Evolutionary conservation across 64 coral and sea anemone genomes (phyloP).

Genomic region (Orbicella faveolata): DNA sequence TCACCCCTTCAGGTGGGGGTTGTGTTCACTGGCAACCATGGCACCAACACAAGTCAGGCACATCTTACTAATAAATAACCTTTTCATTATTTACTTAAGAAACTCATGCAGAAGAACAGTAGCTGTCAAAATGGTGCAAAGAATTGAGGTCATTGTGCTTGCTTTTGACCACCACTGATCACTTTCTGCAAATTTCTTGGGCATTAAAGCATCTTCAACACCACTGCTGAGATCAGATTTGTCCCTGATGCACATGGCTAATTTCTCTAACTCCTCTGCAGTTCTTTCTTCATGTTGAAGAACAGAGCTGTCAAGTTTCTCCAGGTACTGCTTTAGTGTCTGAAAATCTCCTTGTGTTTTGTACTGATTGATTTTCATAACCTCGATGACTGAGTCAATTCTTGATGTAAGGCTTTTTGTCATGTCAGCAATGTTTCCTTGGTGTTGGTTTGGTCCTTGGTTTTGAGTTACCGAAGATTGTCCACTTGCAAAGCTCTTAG

Average conservation of each 20-base stretch:
- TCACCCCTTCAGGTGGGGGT: no score
- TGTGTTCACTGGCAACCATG: no score
- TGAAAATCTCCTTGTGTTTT: not conserved
- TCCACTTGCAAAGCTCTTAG: not conserved
- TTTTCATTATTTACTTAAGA: not conserved
- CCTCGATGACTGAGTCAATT: slow-evolving; percentile 16
- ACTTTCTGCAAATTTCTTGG: not conserved
- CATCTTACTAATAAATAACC: not conserved
- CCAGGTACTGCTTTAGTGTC: not conserved
- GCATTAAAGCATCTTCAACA: not conserved
- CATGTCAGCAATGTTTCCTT: not conserved
- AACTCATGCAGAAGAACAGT: slow-evolving; percentile 11
- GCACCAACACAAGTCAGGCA: not conserved
- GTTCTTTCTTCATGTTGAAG: not conserved
- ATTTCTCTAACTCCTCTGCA: not conserved
- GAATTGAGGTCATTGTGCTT: not conserved
- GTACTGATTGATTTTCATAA: not conserved
- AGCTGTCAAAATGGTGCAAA: slow-evolving; percentile 10
- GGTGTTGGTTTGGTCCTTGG: not conserved
- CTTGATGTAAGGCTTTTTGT: not conserved
- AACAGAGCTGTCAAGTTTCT: slow-evolving; percentile 4
- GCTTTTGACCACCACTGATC: slow-evolving; percentile 20
- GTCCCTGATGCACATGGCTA: not conserved
- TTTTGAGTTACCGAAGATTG: not conserved
- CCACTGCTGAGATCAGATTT: not conserved